Evolutionary conservation across 2,888 invertebrate species (phyloP), one percentile per base, ranked within the genome.

Genomic region (Andrena minutula): DNA sequence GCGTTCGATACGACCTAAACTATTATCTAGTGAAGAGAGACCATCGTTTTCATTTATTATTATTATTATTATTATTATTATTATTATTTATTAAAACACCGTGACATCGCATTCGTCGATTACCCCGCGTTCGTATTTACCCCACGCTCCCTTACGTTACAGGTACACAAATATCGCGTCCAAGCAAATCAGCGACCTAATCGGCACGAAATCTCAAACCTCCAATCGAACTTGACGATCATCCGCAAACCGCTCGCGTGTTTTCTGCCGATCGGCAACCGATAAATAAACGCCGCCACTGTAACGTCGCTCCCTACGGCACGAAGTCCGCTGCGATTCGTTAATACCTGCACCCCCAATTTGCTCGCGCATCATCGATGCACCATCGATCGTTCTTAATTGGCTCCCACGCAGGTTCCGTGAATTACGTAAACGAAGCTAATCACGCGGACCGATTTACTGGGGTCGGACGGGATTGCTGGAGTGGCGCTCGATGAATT

Each of bases 381-480:
- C 26, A n/a, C 35, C 72, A 74, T 79, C 73, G 79, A 81, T 73
- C 58, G 79, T 41, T 53, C 64, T 65, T 64, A 65, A 81, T 78
- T 79, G 63, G 30, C 69, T 47, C 0, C 28, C 47, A n/a, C 8
- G 47, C 41, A 16, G 41, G 7, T 64, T 51, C n/a, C 12, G 47
- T 30, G 49, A 70, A 51, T 81, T 70, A 66, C 70, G 49, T 16
- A 64, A 82, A 71, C 56, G 61, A 63, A 68, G 30, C 26, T 82
- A 75, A 75, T 79, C 66, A 16, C 35, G 35, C 10, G n/a, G 20
- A 51, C 16, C 30, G 61, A 74, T 68, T 63, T 32, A 28, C 3
- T 3, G 16, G n/a, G 51, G 6, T 20, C 20, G 2, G 20, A 10
- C 23, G 2, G 2, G 20, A 58, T 30, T 23, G 20, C 26, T 28